Evolutionary conservation across 1,140 invertebrate genomes (phyloP).

Genomic region (Euura saliciscinereae): DNA sequence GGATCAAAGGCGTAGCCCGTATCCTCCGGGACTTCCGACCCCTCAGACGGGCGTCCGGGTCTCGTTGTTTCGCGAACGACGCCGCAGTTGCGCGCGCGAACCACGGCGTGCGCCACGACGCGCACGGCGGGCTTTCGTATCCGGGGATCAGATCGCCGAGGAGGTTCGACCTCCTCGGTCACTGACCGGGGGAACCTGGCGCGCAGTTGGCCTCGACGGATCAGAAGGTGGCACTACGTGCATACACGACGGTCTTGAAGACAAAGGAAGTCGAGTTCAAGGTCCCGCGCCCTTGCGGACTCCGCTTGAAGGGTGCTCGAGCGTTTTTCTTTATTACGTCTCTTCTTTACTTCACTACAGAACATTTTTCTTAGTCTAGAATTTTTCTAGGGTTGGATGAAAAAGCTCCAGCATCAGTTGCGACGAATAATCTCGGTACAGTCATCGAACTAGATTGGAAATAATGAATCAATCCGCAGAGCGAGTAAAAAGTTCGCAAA

Average conservation of each 20-base stretch:
- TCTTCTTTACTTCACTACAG: too few species aligned
- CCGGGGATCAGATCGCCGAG: slow-evolving; percentile 27
- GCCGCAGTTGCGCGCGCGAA: slow-evolving; percentile 2
- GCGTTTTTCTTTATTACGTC: too few species aligned
- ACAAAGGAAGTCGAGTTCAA: too few species aligned
- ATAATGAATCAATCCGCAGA: background rate
- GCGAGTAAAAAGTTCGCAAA: background rate
- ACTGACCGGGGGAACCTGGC: background rate
- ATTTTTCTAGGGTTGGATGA: too few species aligned
- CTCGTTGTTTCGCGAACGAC: background rate
- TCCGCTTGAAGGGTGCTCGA: too few species aligned
- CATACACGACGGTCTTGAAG: too few species aligned
- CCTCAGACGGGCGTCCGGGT: background rate
- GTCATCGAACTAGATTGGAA: background rate
- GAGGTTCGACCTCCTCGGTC: background rate
- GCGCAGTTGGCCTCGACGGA: background rate
- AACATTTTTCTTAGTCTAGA: too few species aligned
- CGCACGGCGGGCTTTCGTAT: slow-evolving; percentile 34
- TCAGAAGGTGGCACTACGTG: background rate
- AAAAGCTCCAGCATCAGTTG: too few species aligned
- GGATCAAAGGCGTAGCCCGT: background rate
- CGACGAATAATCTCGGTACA: background rate
- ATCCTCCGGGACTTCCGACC: background rate
- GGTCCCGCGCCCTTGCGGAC: too few species aligned
- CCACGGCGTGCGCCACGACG: slow-evolving; percentile 36